phyloP scores from a whole-genome alignment of 2,113 vertebrate species.

The Lasiurus borealis region DNA sequence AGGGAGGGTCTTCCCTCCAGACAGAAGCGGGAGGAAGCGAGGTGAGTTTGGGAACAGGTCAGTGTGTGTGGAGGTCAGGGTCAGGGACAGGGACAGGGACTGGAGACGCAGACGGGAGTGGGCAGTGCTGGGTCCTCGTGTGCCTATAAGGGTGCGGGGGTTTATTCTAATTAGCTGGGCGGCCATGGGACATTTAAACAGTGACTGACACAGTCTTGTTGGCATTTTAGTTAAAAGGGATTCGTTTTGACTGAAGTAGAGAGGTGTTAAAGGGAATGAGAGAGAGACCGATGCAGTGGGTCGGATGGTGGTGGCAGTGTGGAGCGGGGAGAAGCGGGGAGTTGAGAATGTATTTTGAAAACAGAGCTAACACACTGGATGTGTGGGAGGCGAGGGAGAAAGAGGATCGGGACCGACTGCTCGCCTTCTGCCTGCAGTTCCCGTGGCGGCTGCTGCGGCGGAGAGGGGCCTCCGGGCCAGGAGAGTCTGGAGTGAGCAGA shows the following conservation, averaged over 20 bases:
- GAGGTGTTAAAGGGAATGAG: background rate
- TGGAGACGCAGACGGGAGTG: accelerated
- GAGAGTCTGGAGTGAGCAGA: background rate
- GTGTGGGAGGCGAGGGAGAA: background rate
- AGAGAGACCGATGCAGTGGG: background rate
- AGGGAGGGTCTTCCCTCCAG: background rate
- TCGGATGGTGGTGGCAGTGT: background rate
- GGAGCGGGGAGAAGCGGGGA: background rate
- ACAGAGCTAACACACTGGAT: background rate
- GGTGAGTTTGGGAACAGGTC: background rate
- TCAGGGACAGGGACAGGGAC: background rate
- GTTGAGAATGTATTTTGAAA: background rate
- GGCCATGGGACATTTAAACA: background rate
- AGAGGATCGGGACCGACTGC: accelerated
- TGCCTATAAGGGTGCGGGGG: background rate
- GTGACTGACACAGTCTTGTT: background rate
- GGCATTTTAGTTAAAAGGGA: background rate
- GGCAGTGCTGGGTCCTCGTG: accelerated
- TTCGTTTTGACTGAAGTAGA: background rate
- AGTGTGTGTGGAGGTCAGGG: background rate
- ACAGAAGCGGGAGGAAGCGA: background rate
- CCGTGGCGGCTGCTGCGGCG: background rate
- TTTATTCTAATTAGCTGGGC: background rate
- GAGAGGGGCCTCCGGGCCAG: accelerated
- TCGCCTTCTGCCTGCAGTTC: background rate